Base-by-base conservation (phyloP, 2,888 invertebrate species). In the Cephus rjabovi region DNA sequence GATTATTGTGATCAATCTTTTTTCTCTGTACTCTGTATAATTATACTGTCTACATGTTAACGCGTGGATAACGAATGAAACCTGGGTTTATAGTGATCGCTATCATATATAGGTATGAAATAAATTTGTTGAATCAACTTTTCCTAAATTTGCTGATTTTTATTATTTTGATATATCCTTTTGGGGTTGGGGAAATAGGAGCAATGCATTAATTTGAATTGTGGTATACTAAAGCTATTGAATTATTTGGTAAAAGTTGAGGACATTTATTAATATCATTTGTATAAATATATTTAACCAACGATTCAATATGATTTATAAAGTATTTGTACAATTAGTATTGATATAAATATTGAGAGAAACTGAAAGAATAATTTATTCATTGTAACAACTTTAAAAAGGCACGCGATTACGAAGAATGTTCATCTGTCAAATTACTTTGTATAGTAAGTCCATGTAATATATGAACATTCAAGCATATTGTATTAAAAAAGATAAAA, bases 291-390 rank as follows among this genome's bases (percentile, higher is more conserved):
- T 71, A 34, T 33, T 31, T 71, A 71, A 71, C 12, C 71, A 71
- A 71, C 12, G 23, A 11, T 56, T 56, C 56, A 30, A 74, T 35
- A 35, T 35, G 23, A 74, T 35, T 34, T 33, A 30, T 74, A 23
- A 34, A 33, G 30, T 35, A 74, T 74, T 74, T 74, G 35, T 74
- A 74, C 74, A 74, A 34, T 74, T 30, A 74, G 74, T 34, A 74
- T 34, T 34, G 34, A 74, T 35, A n/a, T 74, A 34, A 35, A 34
- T 74, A 15, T n/a, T 56, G 15, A 23, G 56, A 35, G 34, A 33
- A 35, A 34, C 35, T 34, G 34, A 23, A n/a, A 30, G 74, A 34
- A 30, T 74, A 15, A 35, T 23, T 12, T n/a, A 35, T 35, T 74
- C 23, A 33, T 74, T 23, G 30, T 74, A n/a, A 33, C 33, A 12